Percentiles rank a stretch among this genome's conserved stretches.
phyloP scores from a whole-genome alignment of 2,888 invertebrate species.

The Lasioglossum vierecki region DNA sequence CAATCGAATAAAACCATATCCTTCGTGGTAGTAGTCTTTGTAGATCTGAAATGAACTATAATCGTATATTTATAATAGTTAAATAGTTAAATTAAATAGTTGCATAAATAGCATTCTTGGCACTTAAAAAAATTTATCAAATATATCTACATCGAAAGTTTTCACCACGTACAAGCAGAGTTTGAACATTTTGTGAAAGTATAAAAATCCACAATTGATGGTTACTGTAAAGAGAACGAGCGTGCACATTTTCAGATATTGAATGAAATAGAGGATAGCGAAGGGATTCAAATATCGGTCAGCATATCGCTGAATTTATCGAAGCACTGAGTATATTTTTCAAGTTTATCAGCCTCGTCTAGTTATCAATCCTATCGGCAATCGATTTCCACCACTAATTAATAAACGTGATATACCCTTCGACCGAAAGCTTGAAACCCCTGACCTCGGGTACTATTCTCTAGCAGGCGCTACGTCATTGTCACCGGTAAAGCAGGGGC shows the following conservation, averaged over 20 bases:
- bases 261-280: background rate
- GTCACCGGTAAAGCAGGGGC: slow-evolving; percentile 8
- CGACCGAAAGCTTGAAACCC: background rate
- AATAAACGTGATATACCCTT: slow-evolving; percentile 3
- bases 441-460: slow-evolving; percentile 22
- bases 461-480: slow-evolving; percentile 21
- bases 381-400: slow-evolving; percentile 11
- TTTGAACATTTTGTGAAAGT: background rate
- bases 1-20: no score
- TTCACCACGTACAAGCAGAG: background rate
- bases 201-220: background rate
- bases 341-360: background rate
- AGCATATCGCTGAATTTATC: background rate
- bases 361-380: background rate
- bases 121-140: no score
- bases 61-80: no score
- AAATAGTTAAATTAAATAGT: no score
- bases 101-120: no score
- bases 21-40: no score
- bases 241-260: background rate
- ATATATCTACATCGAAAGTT: no score
- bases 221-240: background rate
- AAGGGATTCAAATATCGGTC: background rate
- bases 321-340: background rate
- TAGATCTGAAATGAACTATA: no score